Evolutionary conservation across 1,140 invertebrate genomes (phyloP), one percentile per base, ranked within the genome.

Genomic region (Hycleus cichorii): DNA sequence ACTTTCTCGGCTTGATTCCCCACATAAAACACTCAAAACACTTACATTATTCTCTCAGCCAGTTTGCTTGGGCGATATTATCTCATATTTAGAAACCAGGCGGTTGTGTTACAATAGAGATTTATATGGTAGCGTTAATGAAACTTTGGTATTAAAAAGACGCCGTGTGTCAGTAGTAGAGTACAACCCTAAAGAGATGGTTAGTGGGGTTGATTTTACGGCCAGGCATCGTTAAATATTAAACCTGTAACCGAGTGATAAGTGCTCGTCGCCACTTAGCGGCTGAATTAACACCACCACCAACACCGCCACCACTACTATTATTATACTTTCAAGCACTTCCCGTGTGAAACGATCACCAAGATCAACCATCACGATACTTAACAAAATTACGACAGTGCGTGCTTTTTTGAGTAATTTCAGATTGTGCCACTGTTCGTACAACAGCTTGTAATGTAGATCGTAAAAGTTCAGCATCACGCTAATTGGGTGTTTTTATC

Each of bases 111-210:
- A 69, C 67, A 69, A 69, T 69, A 69, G 63, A 69, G 69, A 70
- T 70, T 70, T 69, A 70, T 69, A 63, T 52, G 63, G 62, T 59
- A 59, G 64, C 65, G 61, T 65, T 70, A 70, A 70, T 70, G 69
- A 70, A 69, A 70, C 64, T 66, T 63, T 59, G 64, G 66, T 65
- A 69, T 70, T 70, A 70, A 70, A 70, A 70, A 70, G 69, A 70
- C 65, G 66, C 59, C 55, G 61, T 59, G 64, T 64, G 67, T 69
- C 69, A 70, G 66, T 63, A 55, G 48, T 39, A 47, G 49, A 18
- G 18, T 5, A 32, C 32, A 32, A 32, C 60, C 49, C 49, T 18
- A 32, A 32, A 32, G 32, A 32, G 32, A 32, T 32, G 32, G 32
- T 40, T 42, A 47, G 42, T 56, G 51, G 57, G 64, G 54, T 58